Base-by-base conservation (phyloP, 2,113 vertebrate genomes). In the Osmerus mordax region DNA sequence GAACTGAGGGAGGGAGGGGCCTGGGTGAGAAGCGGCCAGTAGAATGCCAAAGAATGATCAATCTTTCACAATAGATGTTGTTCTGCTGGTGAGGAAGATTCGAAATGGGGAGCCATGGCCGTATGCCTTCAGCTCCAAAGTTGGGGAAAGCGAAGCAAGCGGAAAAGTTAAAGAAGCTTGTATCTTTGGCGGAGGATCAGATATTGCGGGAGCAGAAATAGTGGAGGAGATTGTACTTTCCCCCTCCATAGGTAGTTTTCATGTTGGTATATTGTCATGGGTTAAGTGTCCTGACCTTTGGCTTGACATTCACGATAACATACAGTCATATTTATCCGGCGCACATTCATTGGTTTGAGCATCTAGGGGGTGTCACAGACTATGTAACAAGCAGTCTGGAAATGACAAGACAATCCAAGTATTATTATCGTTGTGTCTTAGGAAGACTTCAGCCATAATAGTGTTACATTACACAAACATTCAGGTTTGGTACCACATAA, bases 1-100 rank as follows among this genome's bases (percentile, higher is more conserved):
- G 89, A 91, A 91, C 85, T 88, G 84, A 84, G 89, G 87, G 87
- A 28, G 74, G 15, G 81, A 88, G 89, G 90, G 87, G 89, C 89
- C 63, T 78, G 81, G 80, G 77, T 75, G 85, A 82, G 73, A 51
- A 53, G 66, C 36, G 74, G 80, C 68, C 83, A 73, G 74, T 76
- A 0, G 77, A 74, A 74, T 77, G 87, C 90, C 90, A 91, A 85
- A 82, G 81, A 71, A 77, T 74, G 72, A 82, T 87, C 79, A 64
- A 11, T 85, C 88, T 80, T 75, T 76, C 69, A 80, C 83, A 81
- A 84, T 77, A 74, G 9, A 16, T 6, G 32, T 8, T 47, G 63
- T 47, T 65, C 16, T 67, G 64, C 69, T 76, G 61, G 70, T 74
- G 66, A 19, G 65, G 53, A 52, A 82, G 78, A 91, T 87, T 75